Percentiles rank a stretch among this genome's conserved stretches.
Evolutionary conservation across 2,113 vertebrate genomes (phyloP).

Genomic region (Lota lota): DNA sequence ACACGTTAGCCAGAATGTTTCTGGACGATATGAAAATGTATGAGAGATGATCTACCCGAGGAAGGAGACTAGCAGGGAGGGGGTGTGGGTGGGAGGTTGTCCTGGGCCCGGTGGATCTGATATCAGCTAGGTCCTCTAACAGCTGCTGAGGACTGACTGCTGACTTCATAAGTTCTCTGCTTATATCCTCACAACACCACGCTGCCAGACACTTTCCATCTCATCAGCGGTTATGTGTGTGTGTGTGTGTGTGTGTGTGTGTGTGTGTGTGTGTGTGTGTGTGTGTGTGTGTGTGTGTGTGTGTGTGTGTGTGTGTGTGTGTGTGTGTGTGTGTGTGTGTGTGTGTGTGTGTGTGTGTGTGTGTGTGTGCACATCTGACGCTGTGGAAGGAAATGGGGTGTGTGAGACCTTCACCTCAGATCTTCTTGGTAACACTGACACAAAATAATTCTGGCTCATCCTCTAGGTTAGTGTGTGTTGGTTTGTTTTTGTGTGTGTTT

Average conservation of each 20-base stretch:
- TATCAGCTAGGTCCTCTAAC: slow-evolving; percentile 33
- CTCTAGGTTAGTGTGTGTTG: not conserved
- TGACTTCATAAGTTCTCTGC: slow-evolving; percentile 18
- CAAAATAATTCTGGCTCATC: slow-evolving; percentile 12
- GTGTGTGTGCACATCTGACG: slow-evolving; percentile 16
- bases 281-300: slow-evolving; percentile 4
- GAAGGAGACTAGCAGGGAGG: not conserved
- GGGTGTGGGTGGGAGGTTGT: not conserved
- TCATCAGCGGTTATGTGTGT: slow-evolving; percentile 50
- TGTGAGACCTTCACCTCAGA: slow-evolving; percentile 21
- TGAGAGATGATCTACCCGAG: not conserved
- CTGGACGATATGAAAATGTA: not conserved
- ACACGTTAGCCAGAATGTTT: too few species aligned
- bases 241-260: slow-evolving; percentile 9
- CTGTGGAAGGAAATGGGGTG: slow-evolving; percentile 18
- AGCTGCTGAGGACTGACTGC: slow-evolving; percentile 38
- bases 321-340: slow-evolving; percentile 18
- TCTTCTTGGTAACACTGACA: slow-evolving; percentile 20
- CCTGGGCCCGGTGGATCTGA: slow-evolving; percentile 23
- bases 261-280: slow-evolving; percentile 10
- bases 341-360: slow-evolving; percentile 5
- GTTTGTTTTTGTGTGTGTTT: not conserved
- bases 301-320: slow-evolving; percentile 11
- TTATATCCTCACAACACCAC: not conserved
- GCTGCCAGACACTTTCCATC: slow-evolving; percentile 49